These are phyloP conservation scores for human (Homo sapiens) DNA, from an alignment of 2,113 vertebrate species.

Conservation along the genomic window GRCh38 chr16:88537001-88537500, in stretches of 20 bases:
- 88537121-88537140: no score
- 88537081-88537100: neutral
- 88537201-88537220: neutral
- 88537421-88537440: neutral
- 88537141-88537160: neutral
- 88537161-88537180: no score
- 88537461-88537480: fast-evolving
- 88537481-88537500: neutral
- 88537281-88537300: neutral
- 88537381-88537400: neutral
- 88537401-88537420: neutral
- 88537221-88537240: neutral
- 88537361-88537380: neutral
- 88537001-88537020: neutral
- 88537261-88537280: neutral
- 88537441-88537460: no score
- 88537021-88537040: no score
- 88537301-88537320: neutral
- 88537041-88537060: neutral
- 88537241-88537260: fast-evolving
- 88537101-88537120: no score
- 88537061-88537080: fast-evolving
- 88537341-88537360: neutral
- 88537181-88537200: no score
- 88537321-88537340: neutral